Evolutionary conservation across 2,113 vertebrate genomes (phyloP).

Genomic region (Neodon shergylaensis): DNA sequence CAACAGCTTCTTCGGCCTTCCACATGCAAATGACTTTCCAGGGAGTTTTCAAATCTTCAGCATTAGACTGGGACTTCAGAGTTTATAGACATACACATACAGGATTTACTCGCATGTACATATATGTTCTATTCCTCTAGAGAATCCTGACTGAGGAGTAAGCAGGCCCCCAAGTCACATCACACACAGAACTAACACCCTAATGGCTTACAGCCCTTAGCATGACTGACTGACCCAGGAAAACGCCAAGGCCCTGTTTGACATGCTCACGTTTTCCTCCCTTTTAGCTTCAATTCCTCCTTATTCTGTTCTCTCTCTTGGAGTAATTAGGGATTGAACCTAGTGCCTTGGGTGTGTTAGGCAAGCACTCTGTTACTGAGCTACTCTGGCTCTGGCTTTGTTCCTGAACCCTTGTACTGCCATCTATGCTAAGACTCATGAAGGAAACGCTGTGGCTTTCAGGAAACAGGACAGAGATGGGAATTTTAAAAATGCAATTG

Average conservation of each 20-base stretch:
- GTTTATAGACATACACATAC: background rate
- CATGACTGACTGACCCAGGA: background rate
- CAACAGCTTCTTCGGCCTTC: background rate
- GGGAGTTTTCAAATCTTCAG: background rate
- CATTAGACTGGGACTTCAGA: background rate
- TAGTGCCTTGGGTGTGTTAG: background rate
- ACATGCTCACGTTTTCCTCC: background rate
- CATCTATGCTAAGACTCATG: background rate
- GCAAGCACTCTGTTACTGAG: background rate
- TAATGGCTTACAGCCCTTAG: background rate
- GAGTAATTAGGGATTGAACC: background rate
- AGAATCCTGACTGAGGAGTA: background rate
- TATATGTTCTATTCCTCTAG: background rate
- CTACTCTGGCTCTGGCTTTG: background rate
- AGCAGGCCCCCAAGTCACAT: background rate
- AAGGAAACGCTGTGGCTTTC: background rate
- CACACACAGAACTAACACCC: background rate
- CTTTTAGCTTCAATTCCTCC: background rate
- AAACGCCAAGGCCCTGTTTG: background rate
- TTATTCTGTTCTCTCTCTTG: background rate
- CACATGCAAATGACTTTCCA: background rate
- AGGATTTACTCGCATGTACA: background rate
- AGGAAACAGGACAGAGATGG: conserved; percentile 42
- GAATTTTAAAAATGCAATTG: background rate
- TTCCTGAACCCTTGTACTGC: background rate